These are phyloP conservation scores for Hedya salicella DNA, from an alignment of 2,888 invertebrate species.

Conservation along the genomic window DNA sequence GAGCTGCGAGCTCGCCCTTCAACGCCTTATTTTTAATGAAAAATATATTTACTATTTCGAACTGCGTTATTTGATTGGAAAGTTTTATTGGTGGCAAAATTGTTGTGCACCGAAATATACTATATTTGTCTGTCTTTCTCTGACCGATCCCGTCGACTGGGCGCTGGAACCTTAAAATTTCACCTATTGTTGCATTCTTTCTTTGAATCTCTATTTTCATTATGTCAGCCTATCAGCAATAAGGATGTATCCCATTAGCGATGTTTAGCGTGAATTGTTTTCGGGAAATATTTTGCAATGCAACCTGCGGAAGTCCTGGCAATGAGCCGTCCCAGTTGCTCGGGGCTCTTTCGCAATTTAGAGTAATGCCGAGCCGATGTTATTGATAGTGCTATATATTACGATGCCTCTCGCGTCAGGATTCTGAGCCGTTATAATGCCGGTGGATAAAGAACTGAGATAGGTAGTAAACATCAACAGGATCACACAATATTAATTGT, in stretches of 20 bases:
- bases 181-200: slow-evolving; percentile 21
- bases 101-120: slow-evolving; percentile 30
- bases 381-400: slow-evolving; percentile 33
- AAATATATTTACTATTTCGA: slow-evolving; percentile 27
- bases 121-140: slow-evolving; percentile 23
- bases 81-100: slow-evolving; percentile 40
- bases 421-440: slow-evolving; percentile 21
- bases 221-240: slow-evolving; percentile 8
- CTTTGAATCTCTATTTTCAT: slow-evolving; percentile 18
- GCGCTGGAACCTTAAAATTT: slow-evolving; percentile 11
- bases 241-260: slow-evolving; percentile 7
- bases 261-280: slow-evolving; percentile 24
- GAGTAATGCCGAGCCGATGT: slow-evolving; percentile 29
- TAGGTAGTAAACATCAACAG: slow-evolving; percentile 38
- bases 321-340: slow-evolving; percentile 8
- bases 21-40: slow-evolving; percentile 25
- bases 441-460: slow-evolving; percentile 39
- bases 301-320: slow-evolving; percentile 9
- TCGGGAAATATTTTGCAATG: slow-evolving; percentile 12
- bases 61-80: slow-evolving; percentile 22
- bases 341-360: slow-evolving; percentile 24
- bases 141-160: slow-evolving; percentile 1
- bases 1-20: not conserved
- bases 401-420: slow-evolving; percentile 27
- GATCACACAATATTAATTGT: slow-evolving; percentile 41